Conservation (phyloP, 1,140 invertebrate species). For the Amphibalanus amphitrite region DNA sequence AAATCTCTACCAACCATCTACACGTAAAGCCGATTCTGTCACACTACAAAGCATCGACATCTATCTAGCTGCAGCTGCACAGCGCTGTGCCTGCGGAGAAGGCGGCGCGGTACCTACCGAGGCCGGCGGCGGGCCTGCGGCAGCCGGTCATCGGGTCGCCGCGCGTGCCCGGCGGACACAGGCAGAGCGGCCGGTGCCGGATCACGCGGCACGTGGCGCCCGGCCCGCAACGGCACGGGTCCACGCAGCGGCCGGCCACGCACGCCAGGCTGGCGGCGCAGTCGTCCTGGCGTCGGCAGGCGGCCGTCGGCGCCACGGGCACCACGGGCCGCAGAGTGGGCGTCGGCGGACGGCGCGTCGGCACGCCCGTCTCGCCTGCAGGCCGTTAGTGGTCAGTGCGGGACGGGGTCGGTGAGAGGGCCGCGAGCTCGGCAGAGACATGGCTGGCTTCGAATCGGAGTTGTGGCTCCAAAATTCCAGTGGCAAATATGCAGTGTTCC, state of each 20-base stretch:
- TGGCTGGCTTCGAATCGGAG: too few relatives aligned
- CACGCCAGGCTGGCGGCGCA: conserved; percentile 22
- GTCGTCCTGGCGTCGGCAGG: conserved; percentile 19
- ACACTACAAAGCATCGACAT: too few relatives aligned
- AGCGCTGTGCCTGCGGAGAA: too few relatives aligned
- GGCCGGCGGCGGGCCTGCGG: neutral
- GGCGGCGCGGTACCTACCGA: neutral
- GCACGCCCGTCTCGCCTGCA: neutral
- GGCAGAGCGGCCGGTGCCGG: conserved; percentile 53
- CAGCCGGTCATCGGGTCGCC: conserved; percentile 33
- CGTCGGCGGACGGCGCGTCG: neutral
- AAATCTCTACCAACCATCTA: too few relatives aligned
- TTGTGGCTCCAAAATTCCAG: too few relatives aligned
- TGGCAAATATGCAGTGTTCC: too few relatives aligned
- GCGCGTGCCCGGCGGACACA: conserved; percentile 56
- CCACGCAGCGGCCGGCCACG: conserved; percentile 21
- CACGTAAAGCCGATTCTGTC: too few relatives aligned
- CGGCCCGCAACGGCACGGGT: conserved; percentile 24
- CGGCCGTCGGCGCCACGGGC: conserved; percentile 17
- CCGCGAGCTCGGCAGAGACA: neutral
- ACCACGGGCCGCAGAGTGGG: neutral
- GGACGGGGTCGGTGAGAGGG: neutral
- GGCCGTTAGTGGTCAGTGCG: neutral
- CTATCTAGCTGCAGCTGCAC: too few relatives aligned
- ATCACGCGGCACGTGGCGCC: conserved; percentile 34